Percentiles rank a stretch among this genome's conserved stretches.
Conservation (phyloP, 2,888 invertebrate genomes). For the Scaeva pyrastri region DNA sequence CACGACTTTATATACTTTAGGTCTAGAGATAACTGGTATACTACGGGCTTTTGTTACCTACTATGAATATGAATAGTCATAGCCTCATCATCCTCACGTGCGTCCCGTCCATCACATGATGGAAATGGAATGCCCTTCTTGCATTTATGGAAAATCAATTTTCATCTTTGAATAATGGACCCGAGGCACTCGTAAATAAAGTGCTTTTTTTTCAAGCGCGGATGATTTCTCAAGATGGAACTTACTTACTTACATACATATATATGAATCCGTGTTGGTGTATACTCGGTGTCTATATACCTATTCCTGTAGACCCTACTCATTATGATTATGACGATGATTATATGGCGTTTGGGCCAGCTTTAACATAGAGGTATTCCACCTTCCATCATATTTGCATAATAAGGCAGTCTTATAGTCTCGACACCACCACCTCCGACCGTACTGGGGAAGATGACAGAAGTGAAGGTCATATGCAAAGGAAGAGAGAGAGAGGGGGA, state of each 20-base stretch:
- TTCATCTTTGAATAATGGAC: constrained; percentile 64
- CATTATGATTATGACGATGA: constrained; percentile 50
- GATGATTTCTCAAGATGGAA: constrained; percentile 34
- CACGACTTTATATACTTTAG: too few species aligned
- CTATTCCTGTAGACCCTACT: not conserved
- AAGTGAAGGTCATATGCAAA: constrained; percentile 47
- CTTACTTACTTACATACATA: too few species aligned
- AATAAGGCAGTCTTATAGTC: constrained; percentile 1
- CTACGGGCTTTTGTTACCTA: not conserved
- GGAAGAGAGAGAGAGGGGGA: not conserved
- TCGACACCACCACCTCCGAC: too few species aligned
- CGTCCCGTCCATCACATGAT: not conserved
- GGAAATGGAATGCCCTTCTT: constrained; percentile 46
- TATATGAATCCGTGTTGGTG: constrained; percentile 20
- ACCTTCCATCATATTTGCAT: not conserved
- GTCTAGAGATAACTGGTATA: too few species aligned
- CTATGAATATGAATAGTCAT: not conserved
- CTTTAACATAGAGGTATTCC: constrained; percentile 21
- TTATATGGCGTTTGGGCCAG: constrained; percentile 48
- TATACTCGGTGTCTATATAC: not conserved
- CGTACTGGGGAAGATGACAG: constrained; percentile 26
- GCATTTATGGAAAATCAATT: constrained; percentile 64
- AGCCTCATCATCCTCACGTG: not conserved
- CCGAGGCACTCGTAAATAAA: constrained; percentile 66
- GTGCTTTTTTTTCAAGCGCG: constrained; percentile 62